Evolutionary conservation across 2,797 vertebrate species (phyloP), one percentile per base, ranked within the genome.

Genomic region (Anabacerthia variegaticeps): DNA sequence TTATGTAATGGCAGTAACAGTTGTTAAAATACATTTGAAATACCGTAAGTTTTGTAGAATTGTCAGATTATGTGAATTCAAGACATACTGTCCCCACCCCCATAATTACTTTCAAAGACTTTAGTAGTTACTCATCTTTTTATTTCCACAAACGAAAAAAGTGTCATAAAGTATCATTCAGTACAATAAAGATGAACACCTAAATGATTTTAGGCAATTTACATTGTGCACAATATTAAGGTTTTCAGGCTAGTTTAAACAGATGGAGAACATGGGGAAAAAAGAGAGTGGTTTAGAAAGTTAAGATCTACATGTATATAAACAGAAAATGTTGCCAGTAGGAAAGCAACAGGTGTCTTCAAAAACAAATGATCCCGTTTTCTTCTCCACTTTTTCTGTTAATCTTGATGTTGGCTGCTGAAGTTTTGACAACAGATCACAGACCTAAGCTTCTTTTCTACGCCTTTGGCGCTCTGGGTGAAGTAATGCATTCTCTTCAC

Each of bases 401-500:
- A 49, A 17, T 88, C 37, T 34, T 41, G 20, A 51, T 22, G 26
- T 51, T 89, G 71, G 24, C 72, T 94, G 68, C 37, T 24, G 65
- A 69, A 65, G 46, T 58, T 83, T 58, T 62, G 61, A 72, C 0
- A 10, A 34, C 21, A 88, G 49, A 54, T 91, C 59, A 51, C 49
- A 89, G 61, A 88, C 46, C 34, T 86, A 63, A 87, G 59, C 52
- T 16, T 89, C 56, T 85, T 69, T 63, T 92, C 61, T 74, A 34
- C 91, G 85, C 54, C 54, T 76, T 41, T 61, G 41, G 34, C 49
- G 23, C n/a, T 27, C n/a, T 14, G 37, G 34, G 10, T 96, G 90
- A 93, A 67, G 48, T 79, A 85, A 90, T 87, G 56, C 72, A 89
- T 95, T 96, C 77, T 91, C 49, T 92, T 92, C 39, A 34, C 49